Conservation (phyloP, 1,140 invertebrate genomes). For the Harlomillsia oculata region DNA sequence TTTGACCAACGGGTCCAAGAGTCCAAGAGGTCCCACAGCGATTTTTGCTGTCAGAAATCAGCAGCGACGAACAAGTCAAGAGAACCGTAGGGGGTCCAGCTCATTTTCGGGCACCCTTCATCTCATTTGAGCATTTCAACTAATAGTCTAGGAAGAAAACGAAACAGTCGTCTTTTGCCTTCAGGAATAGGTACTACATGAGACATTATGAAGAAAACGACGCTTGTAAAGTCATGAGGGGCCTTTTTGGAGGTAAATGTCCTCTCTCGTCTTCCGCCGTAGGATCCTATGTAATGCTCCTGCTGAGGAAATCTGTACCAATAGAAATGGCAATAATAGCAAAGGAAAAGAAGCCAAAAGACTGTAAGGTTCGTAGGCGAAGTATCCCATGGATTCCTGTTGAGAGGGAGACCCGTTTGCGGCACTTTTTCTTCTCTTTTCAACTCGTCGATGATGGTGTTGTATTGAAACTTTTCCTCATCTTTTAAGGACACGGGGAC, state of each 20-base stretch:
- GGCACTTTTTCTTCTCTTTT: conserved; percentile 12
- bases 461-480: too few relatives aligned
- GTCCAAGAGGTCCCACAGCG: conserved; percentile 2
- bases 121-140: conserved; percentile 8
- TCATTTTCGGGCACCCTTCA: conserved; percentile 18
- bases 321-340: neutral
- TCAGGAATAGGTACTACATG: too few relatives aligned
- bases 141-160: conserved; percentile 5
- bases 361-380: neutral
- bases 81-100: conserved; percentile 13
- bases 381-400: neutral
- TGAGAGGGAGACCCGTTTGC: conserved; percentile 18
- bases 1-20: too few relatives aligned
- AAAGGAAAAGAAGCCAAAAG: conserved; percentile 5
- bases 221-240: neutral
- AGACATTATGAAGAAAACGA: too few relatives aligned
- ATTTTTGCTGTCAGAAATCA: conserved; percentile 15
- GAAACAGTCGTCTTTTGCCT: too few relatives aligned
- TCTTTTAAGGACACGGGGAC: neutral
- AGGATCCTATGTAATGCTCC: neutral
- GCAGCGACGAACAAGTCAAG: conserved; percentile 8
- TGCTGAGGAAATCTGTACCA: neutral
- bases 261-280: conserved; percentile 1
- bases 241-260: conserved; percentile 12
- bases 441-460: neutral